Evolutionary conservation across 2,888 invertebrate species (phyloP), one percentile per base, ranked within the genome.

Genomic region (Acronicta psi): DNA sequence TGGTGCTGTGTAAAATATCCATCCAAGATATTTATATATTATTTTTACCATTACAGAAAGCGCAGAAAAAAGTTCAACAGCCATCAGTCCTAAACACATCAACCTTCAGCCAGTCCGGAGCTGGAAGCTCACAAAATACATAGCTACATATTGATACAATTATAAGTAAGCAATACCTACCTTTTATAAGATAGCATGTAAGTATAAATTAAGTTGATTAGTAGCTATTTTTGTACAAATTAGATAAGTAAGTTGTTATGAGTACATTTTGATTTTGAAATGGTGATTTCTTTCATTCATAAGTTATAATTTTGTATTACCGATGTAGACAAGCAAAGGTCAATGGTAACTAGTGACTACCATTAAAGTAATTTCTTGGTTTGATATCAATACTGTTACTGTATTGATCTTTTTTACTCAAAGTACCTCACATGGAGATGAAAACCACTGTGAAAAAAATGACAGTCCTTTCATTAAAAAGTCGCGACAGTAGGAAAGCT

Each of bases 51-150:
- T 91, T 92, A 31, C 90, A 94, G 93, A 87, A 86, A 83, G 81
- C 92, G 0, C 88, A 86, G 61, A 90, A 89, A 70, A 77, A 80
- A 10, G 69, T 75, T 2, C 80, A 86, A 10, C 65, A 84, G 10
- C 54, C 67, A 2, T 90, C 65, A 9, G n/a, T 10, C 71, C 58
- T 80, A 87, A 52, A 92, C 68, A 87, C 75, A 6, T 91, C 93
- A 1, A 83, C 89, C n/a, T 89, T 88, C 79, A 91, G 86, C 64
- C 93, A 92, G 53, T 88, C 93, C 0, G 89, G 91, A 11, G 88
- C 93, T 0, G 88, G 92, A 9, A 86, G 80, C 64, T 92, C 92
- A 40, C 92, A 92, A 52, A 89, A 88, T 49, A 77, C 72, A 0
- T 83, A 74, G 62, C 59, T 66, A 14, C 41, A 43, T 46, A 18